phyloP scores from a whole-genome alignment of 2,888 invertebrate species.

The Euspilapteryx auroguttella region DNA sequence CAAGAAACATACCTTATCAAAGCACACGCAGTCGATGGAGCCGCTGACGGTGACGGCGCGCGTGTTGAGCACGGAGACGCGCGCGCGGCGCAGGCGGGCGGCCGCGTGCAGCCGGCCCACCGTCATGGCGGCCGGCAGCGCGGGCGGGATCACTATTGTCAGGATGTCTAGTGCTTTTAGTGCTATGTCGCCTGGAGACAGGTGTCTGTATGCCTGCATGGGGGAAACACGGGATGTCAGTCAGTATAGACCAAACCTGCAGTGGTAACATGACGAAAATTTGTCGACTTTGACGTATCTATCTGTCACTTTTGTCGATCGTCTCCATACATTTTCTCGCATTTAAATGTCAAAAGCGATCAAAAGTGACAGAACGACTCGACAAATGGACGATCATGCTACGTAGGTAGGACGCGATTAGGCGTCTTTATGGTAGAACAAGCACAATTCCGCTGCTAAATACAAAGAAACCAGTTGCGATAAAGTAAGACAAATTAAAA shows the following conservation, averaged over 20 bases:
- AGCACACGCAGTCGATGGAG: constrained; percentile 85
- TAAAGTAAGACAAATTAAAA: no score
- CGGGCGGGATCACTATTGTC: constrained; percentile 94
- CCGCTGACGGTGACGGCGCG: constrained; percentile 92
- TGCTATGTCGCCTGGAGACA: constrained; percentile 65
- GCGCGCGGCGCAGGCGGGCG: constrained; percentile 72
- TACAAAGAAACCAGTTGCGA: no score
- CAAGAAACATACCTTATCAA: constrained; percentile 89
- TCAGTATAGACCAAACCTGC: background rate
- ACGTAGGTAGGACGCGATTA: no score
- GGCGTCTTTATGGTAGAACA: no score
- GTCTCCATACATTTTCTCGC: no score
- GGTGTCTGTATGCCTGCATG: constrained; percentile 62
- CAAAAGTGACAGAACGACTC: no score
- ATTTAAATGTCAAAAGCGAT: no score
- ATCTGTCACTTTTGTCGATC: no score
- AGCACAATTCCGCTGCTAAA: no score
- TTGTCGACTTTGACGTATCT: no score
- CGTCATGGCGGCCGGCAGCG: constrained; percentile 95
- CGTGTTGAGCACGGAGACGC: constrained; percentile 91
- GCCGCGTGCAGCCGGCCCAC: constrained; percentile 92
- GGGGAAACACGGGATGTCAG: constrained; percentile 8
- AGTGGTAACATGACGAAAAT: no score
- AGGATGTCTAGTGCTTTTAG: constrained; percentile 88
- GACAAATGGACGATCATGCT: background rate